Conservation (phyloP, 2,113 vertebrate species). For the Nipponia nippon region DNA sequence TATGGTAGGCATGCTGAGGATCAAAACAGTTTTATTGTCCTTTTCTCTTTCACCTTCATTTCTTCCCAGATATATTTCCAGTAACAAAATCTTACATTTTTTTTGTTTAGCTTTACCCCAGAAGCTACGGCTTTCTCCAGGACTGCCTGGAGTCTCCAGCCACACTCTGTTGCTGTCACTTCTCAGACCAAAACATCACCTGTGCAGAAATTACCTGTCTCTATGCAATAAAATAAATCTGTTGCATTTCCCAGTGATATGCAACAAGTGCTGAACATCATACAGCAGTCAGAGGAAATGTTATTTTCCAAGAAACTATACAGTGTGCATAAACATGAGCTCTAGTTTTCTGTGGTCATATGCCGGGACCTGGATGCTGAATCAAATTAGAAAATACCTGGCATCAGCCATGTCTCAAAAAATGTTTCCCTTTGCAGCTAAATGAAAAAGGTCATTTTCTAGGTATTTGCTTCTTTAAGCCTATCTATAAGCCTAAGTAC, state of each 20-base stretch:
- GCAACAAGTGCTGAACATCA: not conserved
- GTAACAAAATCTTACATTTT: not conserved
- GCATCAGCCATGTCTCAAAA: not conserved
- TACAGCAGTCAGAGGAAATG: not conserved
- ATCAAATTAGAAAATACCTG: not conserved
- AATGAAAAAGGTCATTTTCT: not conserved
- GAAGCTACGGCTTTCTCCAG: not conserved
- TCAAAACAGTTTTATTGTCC: not conserved
- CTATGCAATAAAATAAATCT: not conserved
- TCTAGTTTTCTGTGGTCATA: not conserved
- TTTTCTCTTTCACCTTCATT: not conserved
- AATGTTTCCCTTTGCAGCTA: not conserved
- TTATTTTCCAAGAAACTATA: not conserved
- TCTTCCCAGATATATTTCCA: not conserved
- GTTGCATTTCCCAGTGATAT: not conserved
- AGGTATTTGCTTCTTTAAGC: not conserved
- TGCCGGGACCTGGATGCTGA: not conserved
- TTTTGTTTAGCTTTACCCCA: not conserved
- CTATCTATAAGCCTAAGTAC: not conserved
- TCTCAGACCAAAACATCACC: not conserved
- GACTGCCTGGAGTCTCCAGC: not conserved
- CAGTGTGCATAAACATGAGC: not conserved
- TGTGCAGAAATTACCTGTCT: not conserved
- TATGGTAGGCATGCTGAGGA: accelerated
- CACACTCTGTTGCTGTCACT: not conserved